Evolutionary conservation across 2,888 invertebrate species (phyloP), one percentile per base, ranked within the genome.

Genomic region (Hololepta plana): DNA sequence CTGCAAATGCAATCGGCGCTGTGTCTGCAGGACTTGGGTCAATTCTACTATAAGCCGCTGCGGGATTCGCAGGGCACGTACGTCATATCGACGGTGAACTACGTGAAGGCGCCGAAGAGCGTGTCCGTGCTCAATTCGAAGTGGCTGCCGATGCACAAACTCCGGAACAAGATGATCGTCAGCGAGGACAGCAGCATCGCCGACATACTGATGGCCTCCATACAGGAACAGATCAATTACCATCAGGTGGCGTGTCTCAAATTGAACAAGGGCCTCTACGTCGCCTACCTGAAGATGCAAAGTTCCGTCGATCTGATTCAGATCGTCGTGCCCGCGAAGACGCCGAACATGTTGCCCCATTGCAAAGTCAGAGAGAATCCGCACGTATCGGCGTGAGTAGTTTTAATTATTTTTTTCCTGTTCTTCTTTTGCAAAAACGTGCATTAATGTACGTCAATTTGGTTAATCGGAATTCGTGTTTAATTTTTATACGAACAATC

Each of bases 241-340:
- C 71, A 72, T 40, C 72, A 85, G 64, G 75, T 79, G 23, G 88
- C 88, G 30, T 69, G 75, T 35, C 72, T 82, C 28, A 79, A 77
- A 41, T 56, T 96, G 24, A 66, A 75, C 2, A 72, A 76, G 15
- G 96, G 98, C 0, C 62, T 98, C 12, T 96, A 98, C 58, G 60
- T 98, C 38, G 88, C 93, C 19, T 98, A 95, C 56, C 61, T 98
- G 35, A 95, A 96, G 55, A 77, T 96, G 62, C 87, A 90, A 49
- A 88, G 88, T 38, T 91, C 93, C 2, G 87, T 96, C 29, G 95
- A 95, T 52, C 72, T 85, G 32, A 82, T 95, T 23, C 76, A 88
- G 43, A 76, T 96, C 6, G 77, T 96, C 23, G 93, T 93, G 12
- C 87, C 91, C 0, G 71, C 81, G 27, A 80, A 84, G 44, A 74